Percentiles rank a stretch among this genome's conserved stretches.
These are phyloP conservation scores for Psilopogon haemacephalus DNA, from an alignment of 2,113 vertebrate genomes.

Conservation along the genomic window DNA sequence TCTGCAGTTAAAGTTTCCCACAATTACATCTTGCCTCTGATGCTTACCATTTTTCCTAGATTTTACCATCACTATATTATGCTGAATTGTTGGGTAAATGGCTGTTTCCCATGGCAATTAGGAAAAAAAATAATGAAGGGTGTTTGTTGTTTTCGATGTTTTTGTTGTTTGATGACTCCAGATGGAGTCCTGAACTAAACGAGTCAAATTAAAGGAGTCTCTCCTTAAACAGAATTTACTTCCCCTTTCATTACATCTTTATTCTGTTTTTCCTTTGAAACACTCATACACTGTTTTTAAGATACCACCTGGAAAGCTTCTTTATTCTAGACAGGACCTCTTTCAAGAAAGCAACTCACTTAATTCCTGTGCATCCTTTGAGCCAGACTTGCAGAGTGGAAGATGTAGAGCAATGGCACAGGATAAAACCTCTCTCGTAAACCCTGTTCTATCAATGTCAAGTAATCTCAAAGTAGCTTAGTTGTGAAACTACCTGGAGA, in stretches of 20 bases:
- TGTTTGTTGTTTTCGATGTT: too few species aligned
- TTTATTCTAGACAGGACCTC: background rate
- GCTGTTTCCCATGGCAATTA: background rate
- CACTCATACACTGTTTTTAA: background rate
- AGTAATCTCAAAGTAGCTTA: background rate
- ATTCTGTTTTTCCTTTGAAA: background rate
- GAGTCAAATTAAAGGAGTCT: background rate
- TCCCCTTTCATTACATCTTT: background rate
- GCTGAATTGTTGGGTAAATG: background rate
- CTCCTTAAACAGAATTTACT: background rate
- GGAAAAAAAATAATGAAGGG: background rate
- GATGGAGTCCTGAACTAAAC: background rate
- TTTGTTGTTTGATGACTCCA: background rate
- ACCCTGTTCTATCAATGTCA: background rate
- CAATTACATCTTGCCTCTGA: background rate
- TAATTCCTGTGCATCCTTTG: background rate
- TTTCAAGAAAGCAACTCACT: background rate
- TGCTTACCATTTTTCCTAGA: background rate
- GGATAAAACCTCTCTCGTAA: background rate
- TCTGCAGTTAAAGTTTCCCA: background rate
- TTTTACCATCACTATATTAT: background rate
- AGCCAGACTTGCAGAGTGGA: background rate
- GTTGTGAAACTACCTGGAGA: background rate
- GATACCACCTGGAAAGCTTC: background rate
- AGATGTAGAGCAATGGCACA: background rate